A percentile compares a stretch with the other conserved stretches of the same genome.
These are phyloP conservation scores for Zaprionus obscuricornis DNA, from an alignment of 2,888 invertebrate species.

Conservation along the genomic window DNA sequence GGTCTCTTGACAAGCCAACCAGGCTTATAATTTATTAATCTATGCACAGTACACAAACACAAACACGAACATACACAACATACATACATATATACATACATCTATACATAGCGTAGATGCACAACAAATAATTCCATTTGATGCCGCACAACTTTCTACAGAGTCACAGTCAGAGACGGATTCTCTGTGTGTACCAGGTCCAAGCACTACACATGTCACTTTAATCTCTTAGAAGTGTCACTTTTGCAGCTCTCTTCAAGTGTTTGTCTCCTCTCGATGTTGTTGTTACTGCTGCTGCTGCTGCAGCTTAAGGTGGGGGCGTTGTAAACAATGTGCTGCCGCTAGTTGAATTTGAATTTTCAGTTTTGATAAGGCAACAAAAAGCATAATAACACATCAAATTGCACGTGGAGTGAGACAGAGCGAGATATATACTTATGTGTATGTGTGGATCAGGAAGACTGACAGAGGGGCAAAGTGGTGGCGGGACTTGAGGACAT, in stretches of 20 bases:
- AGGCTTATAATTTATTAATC: constrained; percentile 77
- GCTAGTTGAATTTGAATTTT: constrained; percentile 76
- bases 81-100: constrained; percentile 3
- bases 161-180: constrained; percentile 18
- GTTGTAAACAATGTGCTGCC: constrained; percentile 72
- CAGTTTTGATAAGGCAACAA: constrained; percentile 77
- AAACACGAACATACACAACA: constrained; percentile 9
- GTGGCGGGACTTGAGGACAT: constrained; percentile 20
- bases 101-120: constrained; percentile 19
- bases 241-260: constrained; percentile 77
- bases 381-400: constrained; percentile 77
- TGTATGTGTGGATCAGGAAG: neutral
- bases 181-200: constrained; percentile 25
- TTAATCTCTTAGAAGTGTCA: constrained; percentile 75
- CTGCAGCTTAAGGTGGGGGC: constrained; percentile 54
- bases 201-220: constrained; percentile 73
- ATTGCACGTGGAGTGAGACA: constrained; percentile 45
- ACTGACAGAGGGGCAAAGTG: neutral
- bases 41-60: constrained; percentile 58
- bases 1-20: constrained; percentile 54
- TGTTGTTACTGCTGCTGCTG: constrained; percentile 35
- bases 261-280: constrained; percentile 49
- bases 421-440: too few relatives aligned
- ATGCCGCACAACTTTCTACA: constrained; percentile 62
- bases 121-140: constrained; percentile 64